These are phyloP conservation scores for Podiceps cristatus DNA, from an alignment of 2,113 vertebrate genomes.

Conservation along the genomic window DNA sequence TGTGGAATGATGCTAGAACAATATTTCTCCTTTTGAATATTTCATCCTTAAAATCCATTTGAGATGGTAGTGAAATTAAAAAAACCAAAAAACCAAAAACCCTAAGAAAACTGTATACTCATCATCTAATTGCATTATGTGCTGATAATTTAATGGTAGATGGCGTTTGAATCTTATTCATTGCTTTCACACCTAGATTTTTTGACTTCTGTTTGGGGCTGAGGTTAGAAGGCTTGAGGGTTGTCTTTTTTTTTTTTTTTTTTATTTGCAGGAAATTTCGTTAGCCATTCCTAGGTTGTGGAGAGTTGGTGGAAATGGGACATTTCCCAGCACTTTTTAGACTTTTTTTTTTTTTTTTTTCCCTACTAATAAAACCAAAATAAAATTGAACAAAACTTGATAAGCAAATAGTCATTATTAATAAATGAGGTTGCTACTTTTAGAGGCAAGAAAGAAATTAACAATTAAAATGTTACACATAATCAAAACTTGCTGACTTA, in stretches of 20 bases:
- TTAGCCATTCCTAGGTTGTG: not conserved
- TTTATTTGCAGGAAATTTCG: not conserved
- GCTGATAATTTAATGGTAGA: not conserved
- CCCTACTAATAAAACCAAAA: not conserved
- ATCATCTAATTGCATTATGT: not conserved
- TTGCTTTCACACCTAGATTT: not conserved
- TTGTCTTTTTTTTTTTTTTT: not conserved
- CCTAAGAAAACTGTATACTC: not conserved
- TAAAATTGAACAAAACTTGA: not conserved
- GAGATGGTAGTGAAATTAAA: not conserved
- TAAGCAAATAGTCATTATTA: not conserved
- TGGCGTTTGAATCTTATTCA: not conserved
- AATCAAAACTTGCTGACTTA: not conserved
- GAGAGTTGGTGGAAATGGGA: not conserved
- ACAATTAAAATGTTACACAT: not conserved
- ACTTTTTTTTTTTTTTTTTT: not conserved
- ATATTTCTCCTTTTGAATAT: not conserved
- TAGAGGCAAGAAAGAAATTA: not conserved
- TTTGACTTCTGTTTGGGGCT: not conserved
- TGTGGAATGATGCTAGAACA: not conserved
- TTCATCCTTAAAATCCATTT: not conserved
- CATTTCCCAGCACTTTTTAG: not conserved
- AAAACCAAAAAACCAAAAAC: too few species aligned
- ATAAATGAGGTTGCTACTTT: not conserved
- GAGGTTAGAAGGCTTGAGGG: not conserved